Percentiles rank a stretch among this genome's conserved stretches.
phyloP scores from a whole-genome alignment of 2,113 vertebrate species.

The Cyprinodon brontotheroides region DNA sequence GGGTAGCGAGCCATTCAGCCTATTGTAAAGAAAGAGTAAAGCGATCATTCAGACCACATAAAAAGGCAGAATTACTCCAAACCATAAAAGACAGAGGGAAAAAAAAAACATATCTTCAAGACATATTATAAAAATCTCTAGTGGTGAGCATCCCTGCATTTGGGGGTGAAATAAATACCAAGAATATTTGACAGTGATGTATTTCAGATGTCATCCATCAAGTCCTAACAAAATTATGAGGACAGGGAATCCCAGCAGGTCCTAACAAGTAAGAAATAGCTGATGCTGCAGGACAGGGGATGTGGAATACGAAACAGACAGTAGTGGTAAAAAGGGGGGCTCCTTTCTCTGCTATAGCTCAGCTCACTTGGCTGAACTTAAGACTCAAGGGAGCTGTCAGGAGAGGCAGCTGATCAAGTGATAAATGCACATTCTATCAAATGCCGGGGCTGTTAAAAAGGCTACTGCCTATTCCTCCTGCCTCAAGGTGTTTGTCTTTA shows the following conservation, averaged over 20 bases:
- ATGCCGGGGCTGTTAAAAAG: constrained; percentile 32
- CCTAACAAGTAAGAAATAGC: constrained; percentile 60
- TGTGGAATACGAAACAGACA: constrained; percentile 49
- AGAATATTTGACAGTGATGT: constrained; percentile 60
- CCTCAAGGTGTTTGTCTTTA: constrained; percentile 61
- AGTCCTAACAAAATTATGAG: constrained; percentile 64
- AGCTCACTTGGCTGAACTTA: constrained; percentile 52
- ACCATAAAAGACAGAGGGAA: constrained; percentile 4
- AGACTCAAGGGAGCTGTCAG: constrained; percentile 59
- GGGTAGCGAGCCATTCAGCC: constrained; percentile 92
- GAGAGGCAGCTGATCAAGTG: constrained; percentile 65
- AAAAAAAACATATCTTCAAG: constrained; percentile 37
- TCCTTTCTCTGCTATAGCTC: constrained; percentile 16
- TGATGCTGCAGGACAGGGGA: constrained; percentile 50
- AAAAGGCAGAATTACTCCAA: constrained; percentile 37
- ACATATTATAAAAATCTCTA: constrained; percentile 34
- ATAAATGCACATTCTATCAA: constrained; percentile 55
- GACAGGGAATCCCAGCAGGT: constrained; percentile 64
- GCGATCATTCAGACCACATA: constrained; percentile 38
- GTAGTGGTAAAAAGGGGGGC: neutral
- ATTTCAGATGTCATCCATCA: constrained; percentile 68
- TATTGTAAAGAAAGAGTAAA: constrained; percentile 54
- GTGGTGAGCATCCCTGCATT: constrained; percentile 48
- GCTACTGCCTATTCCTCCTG: constrained; percentile 24
- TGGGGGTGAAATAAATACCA: constrained; percentile 55